Conservation (phyloP, 2,113 vertebrate genomes). For the Oncorhynchus gorbuscha region DNA sequence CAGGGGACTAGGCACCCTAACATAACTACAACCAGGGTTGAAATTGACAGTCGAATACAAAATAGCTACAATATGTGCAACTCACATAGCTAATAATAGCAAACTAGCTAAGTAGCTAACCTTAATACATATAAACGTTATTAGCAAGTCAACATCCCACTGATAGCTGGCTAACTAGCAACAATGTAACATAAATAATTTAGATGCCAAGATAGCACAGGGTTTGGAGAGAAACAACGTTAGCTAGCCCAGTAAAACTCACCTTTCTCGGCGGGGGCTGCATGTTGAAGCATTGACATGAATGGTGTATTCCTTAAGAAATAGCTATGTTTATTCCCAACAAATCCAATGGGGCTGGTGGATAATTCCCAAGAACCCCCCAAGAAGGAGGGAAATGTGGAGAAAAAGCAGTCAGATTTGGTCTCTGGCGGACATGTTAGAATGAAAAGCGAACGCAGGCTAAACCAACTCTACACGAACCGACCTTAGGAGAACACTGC, state of each 20-base stretch:
- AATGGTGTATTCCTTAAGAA: constrained; percentile 70
- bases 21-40: too few species aligned
- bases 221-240: neutral
- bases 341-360: constrained; percentile 46
- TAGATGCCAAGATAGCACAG: too few species aligned
- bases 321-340: constrained; percentile 55
- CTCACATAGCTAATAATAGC: too few species aligned
- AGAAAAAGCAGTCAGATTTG: constrained; percentile 57
- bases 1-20: too few species aligned
- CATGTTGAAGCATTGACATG: constrained; percentile 85
- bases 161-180: too few species aligned
- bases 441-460: constrained; percentile 51
- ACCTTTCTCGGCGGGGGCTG: constrained; percentile 98
- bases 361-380: constrained; percentile 31
- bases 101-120: too few species aligned
- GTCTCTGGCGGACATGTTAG: constrained; percentile 77
- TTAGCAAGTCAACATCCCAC: too few species aligned
- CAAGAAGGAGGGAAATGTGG: constrained; percentile 31
- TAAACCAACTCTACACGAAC: constrained; percentile 45
- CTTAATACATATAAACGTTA: too few species aligned
- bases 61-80: too few species aligned
- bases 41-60: too few species aligned
- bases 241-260: constrained; percentile 62
- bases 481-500: constrained; percentile 55
- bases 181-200: too few species aligned